These are phyloP conservation scores for Plemyria rubiginata DNA, from an alignment of 2,888 invertebrate species.

Conservation along the genomic window DNA sequence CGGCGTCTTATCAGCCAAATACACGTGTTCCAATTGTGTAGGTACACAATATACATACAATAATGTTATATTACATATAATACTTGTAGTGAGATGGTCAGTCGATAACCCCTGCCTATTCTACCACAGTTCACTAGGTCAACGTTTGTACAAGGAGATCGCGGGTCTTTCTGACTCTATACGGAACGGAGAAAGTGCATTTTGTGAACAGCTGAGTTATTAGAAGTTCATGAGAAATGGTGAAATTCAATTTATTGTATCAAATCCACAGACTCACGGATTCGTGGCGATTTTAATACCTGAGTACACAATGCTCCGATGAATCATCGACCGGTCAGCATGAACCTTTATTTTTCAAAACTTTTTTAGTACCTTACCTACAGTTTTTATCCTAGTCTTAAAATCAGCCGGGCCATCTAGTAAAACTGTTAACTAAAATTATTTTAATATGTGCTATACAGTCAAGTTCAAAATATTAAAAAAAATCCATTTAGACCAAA, in stretches of 20 bases:
- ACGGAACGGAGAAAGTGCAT: conserved; percentile 68
- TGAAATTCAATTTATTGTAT: conserved; percentile 41
- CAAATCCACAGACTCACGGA: conserved; percentile 33
- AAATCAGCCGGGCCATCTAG: no score
- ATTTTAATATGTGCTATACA: no score
- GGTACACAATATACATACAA: no score
- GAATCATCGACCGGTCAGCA: no score
- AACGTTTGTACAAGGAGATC: conserved; percentile 63
- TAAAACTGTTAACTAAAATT: no score
- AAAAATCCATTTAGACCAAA: no score
- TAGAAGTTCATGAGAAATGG: conserved; percentile 42
- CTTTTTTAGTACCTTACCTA: no score
- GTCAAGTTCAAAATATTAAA: no score
- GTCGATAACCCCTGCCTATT: conserved; percentile 66
- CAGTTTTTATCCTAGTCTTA: no score
- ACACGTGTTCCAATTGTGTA: conserved; percentile 3
- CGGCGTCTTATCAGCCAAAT: background rate
- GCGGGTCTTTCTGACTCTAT: conserved; percentile 61
- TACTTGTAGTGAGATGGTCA: conserved; percentile 52
- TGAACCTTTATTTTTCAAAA: no score
- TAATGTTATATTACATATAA: no score
- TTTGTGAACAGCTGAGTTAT: conserved; percentile 51
- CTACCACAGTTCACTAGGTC: conserved; percentile 67
- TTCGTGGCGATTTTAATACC: conserved; percentile 25
- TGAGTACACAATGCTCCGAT: conserved; percentile 21